Conservation (phyloP, 2,113 vertebrate genomes). For the Stigmatopora argus region DNA sequence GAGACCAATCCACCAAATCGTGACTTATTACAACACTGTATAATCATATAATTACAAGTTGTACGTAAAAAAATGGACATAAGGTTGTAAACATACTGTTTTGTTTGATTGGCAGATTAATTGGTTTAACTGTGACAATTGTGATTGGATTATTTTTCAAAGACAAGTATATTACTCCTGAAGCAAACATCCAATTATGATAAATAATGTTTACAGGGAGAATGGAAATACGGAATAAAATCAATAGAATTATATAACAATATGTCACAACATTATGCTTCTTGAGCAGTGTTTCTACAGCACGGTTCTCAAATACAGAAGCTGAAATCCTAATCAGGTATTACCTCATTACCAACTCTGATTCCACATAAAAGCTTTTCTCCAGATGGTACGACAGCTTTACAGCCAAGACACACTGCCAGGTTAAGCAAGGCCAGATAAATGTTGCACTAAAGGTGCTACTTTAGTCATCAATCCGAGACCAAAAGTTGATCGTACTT, state of each 20-base stretch:
- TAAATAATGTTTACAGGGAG: not conserved
- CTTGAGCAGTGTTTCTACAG: slow-evolving; percentile 6
- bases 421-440: not conserved
- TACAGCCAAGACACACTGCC: not conserved
- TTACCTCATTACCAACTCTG: slow-evolving; percentile 31
- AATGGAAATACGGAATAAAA: slow-evolving; percentile 1
- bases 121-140: not conserved
- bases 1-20: not conserved
- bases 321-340: slow-evolving; percentile 32
- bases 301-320: not conserved
- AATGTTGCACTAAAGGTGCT: not conserved
- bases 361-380: slow-evolving; percentile 18
- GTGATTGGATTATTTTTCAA: not conserved
- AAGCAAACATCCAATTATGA: not conserved
- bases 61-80: not conserved
- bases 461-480: not conserved
- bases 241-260: not conserved
- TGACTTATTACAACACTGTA: not conserved
- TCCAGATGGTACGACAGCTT: not conserved
- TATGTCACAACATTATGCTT: not conserved
- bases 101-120: not conserved
- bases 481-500: not conserved
- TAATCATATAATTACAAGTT: not conserved
- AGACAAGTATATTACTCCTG: not conserved
- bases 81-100: not conserved